Evolutionary conservation across 2,113 vertebrate species (phyloP), one percentile per base, ranked within the genome.

Genomic region (Ammodramus savannarum): DNA sequence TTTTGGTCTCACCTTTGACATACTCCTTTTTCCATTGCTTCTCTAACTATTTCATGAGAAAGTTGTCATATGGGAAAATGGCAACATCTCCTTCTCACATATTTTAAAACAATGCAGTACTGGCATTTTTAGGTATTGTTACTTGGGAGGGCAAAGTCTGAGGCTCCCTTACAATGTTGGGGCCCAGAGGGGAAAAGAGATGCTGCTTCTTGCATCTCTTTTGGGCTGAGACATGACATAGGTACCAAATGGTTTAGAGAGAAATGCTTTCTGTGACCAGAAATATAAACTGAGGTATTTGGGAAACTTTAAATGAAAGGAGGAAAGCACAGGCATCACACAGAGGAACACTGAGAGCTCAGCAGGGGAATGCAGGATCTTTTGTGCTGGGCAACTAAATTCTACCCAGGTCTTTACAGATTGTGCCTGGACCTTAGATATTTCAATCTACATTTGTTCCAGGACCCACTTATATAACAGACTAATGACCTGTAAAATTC

Each of bases 401-500:
- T 84, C 73, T 74, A 43, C 6, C 11, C 43, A 44, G 26, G 21
- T 43, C 55, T 75, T 95, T 83, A 85, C 26, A 69, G 38, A 16
- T 63, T 77, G 31, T 59, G 43, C 54, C 79, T 95, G 90, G 86
- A 71, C 39, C 29, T 73, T 61, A 67, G 11, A 78, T 52, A 87
- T 94, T 54, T 76, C 34, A 27, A 54, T 58, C 74, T 54, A 52
- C 57, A 66, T 67, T 87, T 8, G 0, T 83, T 89, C 58, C 66
- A 87, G 67, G 78, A 55, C 44, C 26, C 0, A 0, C 38, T 87
- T 51, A 65, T 62, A 13, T 43, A 82, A 58, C 62, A 73, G 74
- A 79, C 61, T 87, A 92, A 95, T 48, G 26, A 87, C 51, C 46
- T 85, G 67, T 91, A 95, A 94, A 90, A 76, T 73, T 87, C 66